These are phyloP conservation scores for Blomia tropicalis DNA, from an alignment of 2,888 invertebrate species.

Conservation along the genomic window DNA sequence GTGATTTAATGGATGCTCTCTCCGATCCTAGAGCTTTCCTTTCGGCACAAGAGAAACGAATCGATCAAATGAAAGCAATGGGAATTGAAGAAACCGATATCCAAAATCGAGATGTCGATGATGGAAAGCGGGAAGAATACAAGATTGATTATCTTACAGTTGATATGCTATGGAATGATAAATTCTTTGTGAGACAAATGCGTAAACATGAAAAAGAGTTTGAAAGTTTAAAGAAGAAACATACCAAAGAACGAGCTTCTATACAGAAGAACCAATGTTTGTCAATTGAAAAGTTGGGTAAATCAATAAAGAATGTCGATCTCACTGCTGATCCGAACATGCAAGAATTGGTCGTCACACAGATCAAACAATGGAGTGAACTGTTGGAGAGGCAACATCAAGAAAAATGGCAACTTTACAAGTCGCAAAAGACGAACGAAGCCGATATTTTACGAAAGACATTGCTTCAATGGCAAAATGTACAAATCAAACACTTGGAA, in stretches of 20 bases:
- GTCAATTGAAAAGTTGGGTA: conserved; percentile 78
- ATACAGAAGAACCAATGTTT: conserved; percentile 81
- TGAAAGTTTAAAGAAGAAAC: conserved; percentile 75
- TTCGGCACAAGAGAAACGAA: conserved; percentile 66
- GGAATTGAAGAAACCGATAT: conserved; percentile 66
- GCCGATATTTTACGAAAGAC: conserved; percentile 50
- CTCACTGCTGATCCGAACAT: conserved; percentile 33
- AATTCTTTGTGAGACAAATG: conserved; percentile 74
- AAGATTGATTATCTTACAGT: conserved; percentile 80
- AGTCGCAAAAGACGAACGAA: conserved; percentile 45
- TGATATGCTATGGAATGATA: conserved; percentile 60
- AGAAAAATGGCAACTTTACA: conserved; percentile 59
- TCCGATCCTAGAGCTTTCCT: conserved; percentile 84
- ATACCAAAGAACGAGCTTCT: conserved; percentile 72
- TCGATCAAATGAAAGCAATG: conserved; percentile 83
- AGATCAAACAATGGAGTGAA: conserved; percentile 85
- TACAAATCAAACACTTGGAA: conserved; percentile 74
- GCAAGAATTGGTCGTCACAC: conserved; percentile 60
- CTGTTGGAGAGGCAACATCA: conserved; percentile 63
- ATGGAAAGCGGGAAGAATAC: conserved; percentile 49
- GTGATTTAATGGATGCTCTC: conserved; percentile 92
- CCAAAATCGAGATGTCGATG: conserved; percentile 46
- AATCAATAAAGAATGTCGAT: conserved; percentile 49
- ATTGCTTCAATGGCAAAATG: conserved; percentile 62
- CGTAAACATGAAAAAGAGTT: conserved; percentile 91